Evolutionary conservation across 2,797 vertebrate species (phyloP).

Genomic region (Sylvia borin): DNA sequence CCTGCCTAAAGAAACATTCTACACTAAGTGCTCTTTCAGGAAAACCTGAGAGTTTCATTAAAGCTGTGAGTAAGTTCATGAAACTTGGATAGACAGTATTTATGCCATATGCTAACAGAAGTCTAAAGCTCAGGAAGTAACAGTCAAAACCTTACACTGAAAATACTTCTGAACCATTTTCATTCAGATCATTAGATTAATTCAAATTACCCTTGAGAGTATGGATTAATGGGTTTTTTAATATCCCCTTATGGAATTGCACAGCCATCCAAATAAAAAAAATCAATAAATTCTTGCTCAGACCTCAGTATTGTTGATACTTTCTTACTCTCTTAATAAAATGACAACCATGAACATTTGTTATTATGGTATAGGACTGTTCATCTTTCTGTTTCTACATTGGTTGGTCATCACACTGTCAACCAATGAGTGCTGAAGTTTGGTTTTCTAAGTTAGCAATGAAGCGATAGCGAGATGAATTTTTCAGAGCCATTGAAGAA

Average conservation of each 20-base stretch:
- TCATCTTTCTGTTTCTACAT: background rate
- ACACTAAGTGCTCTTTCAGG: background rate
- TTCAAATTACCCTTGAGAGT: background rate
- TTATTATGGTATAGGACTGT: background rate
- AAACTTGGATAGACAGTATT: background rate
- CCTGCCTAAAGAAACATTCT: background rate
- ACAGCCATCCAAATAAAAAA: background rate
- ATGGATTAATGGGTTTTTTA: background rate
- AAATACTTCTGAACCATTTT: background rate
- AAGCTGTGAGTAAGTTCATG: background rate
- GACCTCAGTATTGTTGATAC: background rate
- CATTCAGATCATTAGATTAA: background rate
- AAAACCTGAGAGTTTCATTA: background rate
- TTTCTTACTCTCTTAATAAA: background rate
- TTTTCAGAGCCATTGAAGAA: background rate
- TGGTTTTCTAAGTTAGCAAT: background rate
- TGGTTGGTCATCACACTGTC: background rate
- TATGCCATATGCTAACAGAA: background rate
- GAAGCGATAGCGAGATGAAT: background rate
- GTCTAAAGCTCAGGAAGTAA: background rate
- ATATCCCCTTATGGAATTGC: background rate
- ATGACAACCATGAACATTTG: background rate
- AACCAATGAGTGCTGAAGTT: background rate
- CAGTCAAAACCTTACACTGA: accelerated
- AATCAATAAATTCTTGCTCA: background rate